These are phyloP conservation scores for Actinostola sp. DNA, from an alignment of 92 coral and sea anemone genomes.

Conservation along the genomic window DNA sequence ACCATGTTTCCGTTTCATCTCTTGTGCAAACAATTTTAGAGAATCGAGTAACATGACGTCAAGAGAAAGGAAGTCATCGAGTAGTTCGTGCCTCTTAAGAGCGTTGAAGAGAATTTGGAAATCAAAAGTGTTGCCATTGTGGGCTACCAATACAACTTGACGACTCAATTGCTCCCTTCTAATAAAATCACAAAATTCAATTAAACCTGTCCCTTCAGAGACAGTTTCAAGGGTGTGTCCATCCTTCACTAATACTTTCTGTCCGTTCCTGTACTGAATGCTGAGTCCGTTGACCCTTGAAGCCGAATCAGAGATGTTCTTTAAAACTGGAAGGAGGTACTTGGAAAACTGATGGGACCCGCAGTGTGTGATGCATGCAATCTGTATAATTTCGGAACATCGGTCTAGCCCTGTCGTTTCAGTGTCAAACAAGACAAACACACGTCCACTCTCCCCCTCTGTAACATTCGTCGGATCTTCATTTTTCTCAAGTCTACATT, in stretches of 20 bases:
- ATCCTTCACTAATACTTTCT: not conserved
- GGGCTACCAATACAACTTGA: not conserved
- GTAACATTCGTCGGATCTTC: not conserved
- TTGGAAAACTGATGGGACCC: not conserved
- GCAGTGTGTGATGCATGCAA: not conserved
- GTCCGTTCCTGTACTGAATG: not conserved
- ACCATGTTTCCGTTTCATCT: not conserved
- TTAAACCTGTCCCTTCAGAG: not conserved
- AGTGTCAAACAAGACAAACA: constrained; percentile 5
- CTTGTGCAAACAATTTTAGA: not conserved
- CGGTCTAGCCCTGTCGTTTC: constrained; percentile 37
- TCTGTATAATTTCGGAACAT: constrained; percentile 12
- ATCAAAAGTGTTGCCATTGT: constrained; percentile 22
- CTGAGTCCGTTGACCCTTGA: constrained; percentile 2
- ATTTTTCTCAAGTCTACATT: not conserved
- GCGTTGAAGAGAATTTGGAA: not conserved
- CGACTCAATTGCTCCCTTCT: not conserved
- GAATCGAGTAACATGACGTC: constrained; percentile 14
- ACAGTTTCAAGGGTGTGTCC: constrained; percentile 5
- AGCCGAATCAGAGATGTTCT: not conserved
- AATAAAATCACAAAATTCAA: constrained; percentile 4
- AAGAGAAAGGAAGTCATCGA: not conserved
- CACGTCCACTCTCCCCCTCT: not conserved
- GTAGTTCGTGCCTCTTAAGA: not conserved
- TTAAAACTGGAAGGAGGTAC: constrained; percentile 8